Evolutionary conservation across 2,888 invertebrate species (phyloP).

Genomic region (Sarcophaga carnaria): DNA sequence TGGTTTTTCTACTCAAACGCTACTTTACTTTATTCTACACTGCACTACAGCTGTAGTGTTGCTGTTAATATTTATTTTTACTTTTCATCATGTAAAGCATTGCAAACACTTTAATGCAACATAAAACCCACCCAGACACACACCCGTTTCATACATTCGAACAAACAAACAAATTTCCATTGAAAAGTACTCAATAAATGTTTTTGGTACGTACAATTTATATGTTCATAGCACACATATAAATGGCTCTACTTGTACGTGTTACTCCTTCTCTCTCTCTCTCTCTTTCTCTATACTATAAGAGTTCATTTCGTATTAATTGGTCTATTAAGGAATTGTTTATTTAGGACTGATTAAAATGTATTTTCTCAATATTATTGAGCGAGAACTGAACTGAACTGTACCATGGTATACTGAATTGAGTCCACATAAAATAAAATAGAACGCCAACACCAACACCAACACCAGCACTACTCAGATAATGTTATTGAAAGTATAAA

Average conservation of each 20-base stretch:
- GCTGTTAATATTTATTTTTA: too few species aligned
- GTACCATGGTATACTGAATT: too few species aligned
- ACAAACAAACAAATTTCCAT: not conserved
- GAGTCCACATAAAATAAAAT: too few species aligned
- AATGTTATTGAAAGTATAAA: not conserved
- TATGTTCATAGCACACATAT: not conserved
- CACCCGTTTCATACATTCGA: too few species aligned
- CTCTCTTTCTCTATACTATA: not conserved
- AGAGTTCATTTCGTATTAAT: constrained; percentile 24
- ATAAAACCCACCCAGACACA: not conserved
- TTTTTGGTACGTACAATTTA: not conserved
- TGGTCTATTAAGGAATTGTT: constrained; percentile 28
- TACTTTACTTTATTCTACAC: too few species aligned
- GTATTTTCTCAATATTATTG: not conserved
- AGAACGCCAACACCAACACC: not conserved
- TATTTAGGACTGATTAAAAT: constrained; percentile 24
- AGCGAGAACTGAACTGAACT: too few species aligned
- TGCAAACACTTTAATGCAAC: constrained; percentile 22
- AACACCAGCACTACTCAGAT: not conserved
- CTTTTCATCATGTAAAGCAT: not conserved
- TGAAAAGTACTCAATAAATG: not conserved
- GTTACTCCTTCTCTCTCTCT: too few species aligned
- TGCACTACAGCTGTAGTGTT: not conserved
- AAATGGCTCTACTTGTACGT: too few species aligned
- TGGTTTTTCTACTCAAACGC: not conserved